These are phyloP conservation scores for Channa striata DNA, from an alignment of 2,797 vertebrate genomes.

Conservation along the genomic window DNA sequence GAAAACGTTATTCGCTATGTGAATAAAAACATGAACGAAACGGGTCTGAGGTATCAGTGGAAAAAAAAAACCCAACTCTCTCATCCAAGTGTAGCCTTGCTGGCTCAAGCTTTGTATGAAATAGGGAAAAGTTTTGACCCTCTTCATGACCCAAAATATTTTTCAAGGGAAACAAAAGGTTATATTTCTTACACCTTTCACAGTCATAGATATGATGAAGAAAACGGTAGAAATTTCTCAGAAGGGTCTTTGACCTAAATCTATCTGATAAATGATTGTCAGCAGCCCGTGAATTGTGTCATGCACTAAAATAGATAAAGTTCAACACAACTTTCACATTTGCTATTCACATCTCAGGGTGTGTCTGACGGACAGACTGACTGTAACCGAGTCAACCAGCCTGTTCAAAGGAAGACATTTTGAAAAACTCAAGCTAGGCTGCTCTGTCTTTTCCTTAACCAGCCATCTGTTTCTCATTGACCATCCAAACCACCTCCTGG, in stretches of 20 bases:
- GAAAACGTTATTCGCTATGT: neutral
- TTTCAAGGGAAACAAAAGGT: too few species aligned
- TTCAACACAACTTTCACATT: neutral
- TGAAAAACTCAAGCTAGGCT: conserved; percentile 23
- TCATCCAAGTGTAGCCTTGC: too few species aligned
- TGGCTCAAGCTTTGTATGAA: too few species aligned
- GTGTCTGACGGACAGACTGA: conserved; percentile 45
- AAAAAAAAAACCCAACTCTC: too few species aligned
- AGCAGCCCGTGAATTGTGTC: conserved; percentile 44
- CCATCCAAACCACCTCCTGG: conserved; percentile 35
- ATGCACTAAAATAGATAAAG: conserved; percentile 13
- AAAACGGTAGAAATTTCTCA: neutral
- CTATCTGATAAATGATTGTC: conserved; percentile 70
- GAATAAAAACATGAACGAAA: neutral
- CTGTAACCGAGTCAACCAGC: conserved; percentile 28
- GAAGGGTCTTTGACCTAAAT: conserved; percentile 15
- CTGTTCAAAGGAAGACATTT: conserved; percentile 34
- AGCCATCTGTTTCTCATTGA: conserved; percentile 70
- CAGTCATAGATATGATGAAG: too few species aligned
- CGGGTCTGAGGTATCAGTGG: too few species aligned
- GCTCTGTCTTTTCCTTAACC: neutral
- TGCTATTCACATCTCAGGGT: conserved; percentile 39
- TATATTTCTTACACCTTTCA: too few species aligned
- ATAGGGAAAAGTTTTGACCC: too few species aligned
- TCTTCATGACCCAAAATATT: too few species aligned